phyloP scores from a whole-genome alignment of 2,797 vertebrate species.

The Menidia menidia region DNA sequence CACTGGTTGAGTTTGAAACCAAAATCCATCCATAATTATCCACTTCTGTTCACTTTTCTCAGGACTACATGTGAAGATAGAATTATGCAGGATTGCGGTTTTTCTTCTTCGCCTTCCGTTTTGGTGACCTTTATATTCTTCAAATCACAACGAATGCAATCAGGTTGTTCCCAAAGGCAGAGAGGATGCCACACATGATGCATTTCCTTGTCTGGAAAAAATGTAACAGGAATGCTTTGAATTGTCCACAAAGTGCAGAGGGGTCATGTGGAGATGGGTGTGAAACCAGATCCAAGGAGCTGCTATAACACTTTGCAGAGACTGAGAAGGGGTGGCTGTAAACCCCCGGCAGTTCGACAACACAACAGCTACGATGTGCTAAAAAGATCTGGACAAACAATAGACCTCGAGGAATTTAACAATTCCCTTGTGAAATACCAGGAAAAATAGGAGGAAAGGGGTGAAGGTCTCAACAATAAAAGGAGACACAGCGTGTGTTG shows the following conservation, averaged over 20 bases:
- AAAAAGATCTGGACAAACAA: constrained; percentile 8
- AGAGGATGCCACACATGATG: constrained; percentile 68
- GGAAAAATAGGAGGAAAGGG: constrained; percentile 40
- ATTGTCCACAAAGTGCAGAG: constrained; percentile 42
- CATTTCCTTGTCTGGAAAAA: constrained; percentile 62
- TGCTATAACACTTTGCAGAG: neutral
- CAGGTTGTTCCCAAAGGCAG: constrained; percentile 24
- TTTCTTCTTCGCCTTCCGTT: constrained; percentile 4
- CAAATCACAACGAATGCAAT: constrained; percentile 38
- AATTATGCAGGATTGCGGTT: neutral
- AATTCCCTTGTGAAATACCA: constrained; percentile 45
- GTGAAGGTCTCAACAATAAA: constrained; percentile 42
- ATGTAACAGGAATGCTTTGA: constrained; percentile 57
- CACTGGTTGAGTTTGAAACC: neutral
- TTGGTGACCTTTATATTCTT: constrained; percentile 1
- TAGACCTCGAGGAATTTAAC: constrained; percentile 45
- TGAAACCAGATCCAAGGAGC: constrained; percentile 29
- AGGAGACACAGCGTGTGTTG: constrained; percentile 32
- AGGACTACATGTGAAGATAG: constrained; percentile 4
- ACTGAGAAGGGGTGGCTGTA: neutral
- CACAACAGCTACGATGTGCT: constrained; percentile 26
- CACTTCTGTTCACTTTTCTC: neutral
- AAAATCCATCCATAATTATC: neutral
- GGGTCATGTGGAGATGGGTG: constrained; percentile 20
- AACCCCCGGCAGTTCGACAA: neutral